Evolutionary conservation across 2,797 vertebrate species (phyloP).

Genomic region (Pampus argenteus): DNA sequence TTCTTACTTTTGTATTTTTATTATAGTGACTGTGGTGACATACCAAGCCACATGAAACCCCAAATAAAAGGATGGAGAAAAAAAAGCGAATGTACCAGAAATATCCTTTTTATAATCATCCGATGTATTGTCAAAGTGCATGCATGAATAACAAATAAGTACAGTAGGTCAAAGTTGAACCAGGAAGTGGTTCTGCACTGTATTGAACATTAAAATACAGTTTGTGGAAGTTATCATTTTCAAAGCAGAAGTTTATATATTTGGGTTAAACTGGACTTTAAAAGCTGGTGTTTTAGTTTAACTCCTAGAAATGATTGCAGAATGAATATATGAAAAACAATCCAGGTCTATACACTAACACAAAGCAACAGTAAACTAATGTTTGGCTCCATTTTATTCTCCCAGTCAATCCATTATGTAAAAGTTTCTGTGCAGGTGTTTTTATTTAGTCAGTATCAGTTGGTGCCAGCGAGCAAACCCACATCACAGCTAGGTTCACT

Average conservation of each 20-base stretch:
- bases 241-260: not conserved
- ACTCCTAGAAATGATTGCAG: not conserved
- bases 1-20: not conserved
- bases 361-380: not conserved
- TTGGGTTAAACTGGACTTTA: not conserved
- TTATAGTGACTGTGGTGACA: no score
- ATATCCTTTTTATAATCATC: slow-evolving; percentile 3
- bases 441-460: slow-evolving; percentile 1
- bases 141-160: slow-evolving; percentile 34
- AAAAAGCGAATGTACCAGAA: slow-evolving; percentile 8
- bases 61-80: slow-evolving; percentile 2
- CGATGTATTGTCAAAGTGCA: slow-evolving; percentile 19
- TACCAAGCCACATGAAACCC: not conserved
- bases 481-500: slow-evolving; percentile 28
- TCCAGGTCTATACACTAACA: not conserved
- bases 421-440: not conserved
- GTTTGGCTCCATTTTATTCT: no score
- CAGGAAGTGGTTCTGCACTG: slow-evolving; percentile 10
- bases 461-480: slow-evolving; percentile 21
- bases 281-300: not conserved
- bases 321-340: not conserved
- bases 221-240: not conserved
- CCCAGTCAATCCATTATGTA: no score
- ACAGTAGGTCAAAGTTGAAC: slow-evolving; percentile 31
- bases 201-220: not conserved